Percentiles rank a stretch among this genome's conserved stretches.
These are phyloP conservation scores for Drosophila kuntzei DNA, from an alignment of 2,888 invertebrate species.

Conservation along the genomic window DNA sequence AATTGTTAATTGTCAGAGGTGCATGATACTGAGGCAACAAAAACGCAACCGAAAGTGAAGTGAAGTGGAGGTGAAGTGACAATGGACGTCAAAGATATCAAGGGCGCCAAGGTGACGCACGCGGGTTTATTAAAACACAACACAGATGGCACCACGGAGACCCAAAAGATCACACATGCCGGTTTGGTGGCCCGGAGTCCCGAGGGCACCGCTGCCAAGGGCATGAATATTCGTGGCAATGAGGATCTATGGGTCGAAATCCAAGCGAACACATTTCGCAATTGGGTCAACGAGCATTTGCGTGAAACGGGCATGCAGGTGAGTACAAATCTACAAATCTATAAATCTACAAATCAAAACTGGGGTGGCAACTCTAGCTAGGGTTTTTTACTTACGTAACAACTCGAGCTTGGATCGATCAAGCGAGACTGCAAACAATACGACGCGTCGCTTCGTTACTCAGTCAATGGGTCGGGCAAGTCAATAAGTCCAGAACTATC, in stretches of 20 bases:
- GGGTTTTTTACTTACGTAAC: slow-evolving; percentile 43
- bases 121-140: slow-evolving; percentile 87
- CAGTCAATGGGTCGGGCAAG: slow-evolving; percentile 57
- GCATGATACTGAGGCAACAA: slow-evolving; percentile 43
- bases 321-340: slow-evolving; percentile 74
- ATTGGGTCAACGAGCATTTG: slow-evolving; percentile 98
- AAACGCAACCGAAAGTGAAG: slow-evolving; percentile 41
- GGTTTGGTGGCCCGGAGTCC: slow-evolving; percentile 95
- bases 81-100: slow-evolving; percentile 86
- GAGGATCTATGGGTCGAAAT: slow-evolving; percentile 98
- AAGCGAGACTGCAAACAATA: slow-evolving; percentile 47
- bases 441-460: slow-evolving; percentile 50
- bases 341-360: too few species aligned
- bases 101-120: slow-evolving; percentile 87
- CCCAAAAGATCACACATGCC: slow-evolving; percentile 89
- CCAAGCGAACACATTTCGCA: slow-evolving; percentile 97
- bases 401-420: background rate
- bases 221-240: slow-evolving; percentile 97
- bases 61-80: slow-evolving; percentile 44
- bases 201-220: slow-evolving; percentile 97
- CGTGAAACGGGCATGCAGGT: slow-evolving; percentile 90
- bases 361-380: background rate
- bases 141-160: slow-evolving; percentile 87
- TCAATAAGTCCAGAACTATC: slow-evolving; percentile 52
- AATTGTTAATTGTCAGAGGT: slow-evolving; percentile 34